These are phyloP conservation scores for Atethmia centrago DNA, from an alignment of 2,888 invertebrate species.

Conservation along the genomic window DNA sequence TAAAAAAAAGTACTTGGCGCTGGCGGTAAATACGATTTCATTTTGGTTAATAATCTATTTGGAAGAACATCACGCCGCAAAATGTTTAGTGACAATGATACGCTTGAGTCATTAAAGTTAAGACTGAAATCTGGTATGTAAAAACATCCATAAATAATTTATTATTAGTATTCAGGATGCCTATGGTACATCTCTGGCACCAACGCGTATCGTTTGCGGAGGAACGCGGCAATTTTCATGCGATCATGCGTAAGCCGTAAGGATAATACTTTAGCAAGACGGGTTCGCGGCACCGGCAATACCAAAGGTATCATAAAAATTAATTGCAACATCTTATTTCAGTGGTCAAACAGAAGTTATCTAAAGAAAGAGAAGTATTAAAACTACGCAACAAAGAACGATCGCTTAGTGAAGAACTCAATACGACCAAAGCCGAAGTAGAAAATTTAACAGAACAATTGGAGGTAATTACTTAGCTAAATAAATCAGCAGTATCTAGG, in stretches of 20 bases:
- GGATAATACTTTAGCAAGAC: neutral
- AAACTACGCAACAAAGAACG: conserved; percentile 75
- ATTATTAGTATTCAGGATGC: neutral
- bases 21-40: conserved; percentile 11
- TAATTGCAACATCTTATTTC: conserved; percentile 23
- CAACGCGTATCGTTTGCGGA: neutral
- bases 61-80: neutral
- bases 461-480: conserved; percentile 69
- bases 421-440: conserved; percentile 71
- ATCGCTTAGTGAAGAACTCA: conserved; percentile 74
- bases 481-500: neutral
- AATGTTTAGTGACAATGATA: conserved; percentile 61
- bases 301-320: neutral
- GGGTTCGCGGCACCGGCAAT: neutral
- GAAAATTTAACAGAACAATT: conserved; percentile 74
- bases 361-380: conserved; percentile 70
- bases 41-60: neutral
- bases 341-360: conserved; percentile 76
- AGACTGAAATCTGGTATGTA: conserved; percentile 70
- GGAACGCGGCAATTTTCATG: neutral
- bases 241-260: neutral
- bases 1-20: conserved; percentile 1
- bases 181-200: neutral
- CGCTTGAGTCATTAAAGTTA: conserved; percentile 63
- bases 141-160: neutral